Percentiles rank a stretch among this genome's conserved stretches.
Evolutionary conservation across 2,888 invertebrate species (phyloP).

Genomic region (Tholera decimalis): DNA sequence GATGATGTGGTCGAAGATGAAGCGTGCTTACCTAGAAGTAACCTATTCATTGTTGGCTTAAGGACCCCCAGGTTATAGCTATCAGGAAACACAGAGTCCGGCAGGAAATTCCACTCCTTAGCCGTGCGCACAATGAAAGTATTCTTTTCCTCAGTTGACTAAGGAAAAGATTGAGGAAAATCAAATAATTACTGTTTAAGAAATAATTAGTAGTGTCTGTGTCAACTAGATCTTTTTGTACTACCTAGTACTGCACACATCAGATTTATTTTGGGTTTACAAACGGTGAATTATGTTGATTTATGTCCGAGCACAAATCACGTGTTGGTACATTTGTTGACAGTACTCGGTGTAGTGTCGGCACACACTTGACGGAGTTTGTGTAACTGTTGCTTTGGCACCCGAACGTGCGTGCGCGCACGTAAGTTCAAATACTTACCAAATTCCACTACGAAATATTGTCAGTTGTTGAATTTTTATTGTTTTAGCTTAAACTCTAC

Average conservation of each 20-base stretch:
- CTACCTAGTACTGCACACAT: conserved; percentile 16
- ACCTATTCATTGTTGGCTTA: too few species aligned
- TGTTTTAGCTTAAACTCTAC: conserved; percentile 5
- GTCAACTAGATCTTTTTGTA: conserved; percentile 49
- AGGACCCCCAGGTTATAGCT: too few species aligned
- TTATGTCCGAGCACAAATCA: conserved; percentile 61
- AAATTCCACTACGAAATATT: conserved; percentile 53
- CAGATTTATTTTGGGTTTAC: conserved; percentile 32
- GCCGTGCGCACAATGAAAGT: too few species aligned
- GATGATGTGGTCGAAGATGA: too few species aligned
- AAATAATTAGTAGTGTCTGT: conserved; percentile 47
- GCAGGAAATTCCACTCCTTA: too few species aligned
- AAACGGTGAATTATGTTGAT: conserved; percentile 63
- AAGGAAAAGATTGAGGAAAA: too few species aligned
- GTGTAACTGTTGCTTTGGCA: conserved; percentile 68
- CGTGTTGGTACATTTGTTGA: conserved; percentile 57
- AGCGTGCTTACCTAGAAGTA: too few species aligned
- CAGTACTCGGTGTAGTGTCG: conserved; percentile 53
- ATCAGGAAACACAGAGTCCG: too few species aligned
- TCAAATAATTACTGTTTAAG: conserved; percentile 32
- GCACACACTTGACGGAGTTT: conserved; percentile 61
- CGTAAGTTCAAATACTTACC: conserved; percentile 52
- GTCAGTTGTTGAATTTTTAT: conserved; percentile 39
- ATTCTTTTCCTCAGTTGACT: too few species aligned
- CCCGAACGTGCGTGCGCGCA: conserved; percentile 64